Evolutionary conservation across 2,797 vertebrate genomes (phyloP), one percentile per base, ranked within the genome.

Genomic region (Pseudomugil gertrudae): DNA sequence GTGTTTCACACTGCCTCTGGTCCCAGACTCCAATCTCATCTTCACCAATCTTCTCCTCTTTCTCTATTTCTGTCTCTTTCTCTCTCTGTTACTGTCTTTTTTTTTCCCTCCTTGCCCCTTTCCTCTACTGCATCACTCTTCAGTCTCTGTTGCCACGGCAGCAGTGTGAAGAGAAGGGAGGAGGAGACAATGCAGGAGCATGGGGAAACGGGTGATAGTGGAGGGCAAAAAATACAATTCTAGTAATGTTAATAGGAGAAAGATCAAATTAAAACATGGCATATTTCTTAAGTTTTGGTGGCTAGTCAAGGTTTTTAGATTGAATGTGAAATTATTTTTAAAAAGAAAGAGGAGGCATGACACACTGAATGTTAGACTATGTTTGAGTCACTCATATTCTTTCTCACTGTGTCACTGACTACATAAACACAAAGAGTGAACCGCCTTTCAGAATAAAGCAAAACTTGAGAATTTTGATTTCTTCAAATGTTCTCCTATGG

Each of bases 111-210:
- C 48, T 15, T 60, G 30, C 55, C 50, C 48, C 43, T 56, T 50
- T 57, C 40, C 30, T 48, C n/a, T 6, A 4, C 60, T 23, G 2
- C 59, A 48, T 68, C 15, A 0, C 55, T 71, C 72, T 29, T 66
- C 40, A 17, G 75, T 78, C 83, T 79, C 87, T 87, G 90, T 92
- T 92, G 87, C 90, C 89, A 92, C 85, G 85, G 88, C 83, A 92
- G 91, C 90, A 89, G 88, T 72, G 72, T 53, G 47, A 77, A 75
- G 70, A 79, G 80, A 71, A 82, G 36, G 61, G 48, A 26, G 56
- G 29, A 45, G 61, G 54, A 51, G 56, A 29, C 2, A 26, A 21
- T 2, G 57, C 27, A 53, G 19, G 68, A 57, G 69, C 57, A 63
- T 33, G 1, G 26, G n/a, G 21, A 38, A 60, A 38, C 14, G 36